Evolutionary conservation across 2,113 vertebrate species (phyloP).

Genomic region (Gambusia affinis): DNA sequence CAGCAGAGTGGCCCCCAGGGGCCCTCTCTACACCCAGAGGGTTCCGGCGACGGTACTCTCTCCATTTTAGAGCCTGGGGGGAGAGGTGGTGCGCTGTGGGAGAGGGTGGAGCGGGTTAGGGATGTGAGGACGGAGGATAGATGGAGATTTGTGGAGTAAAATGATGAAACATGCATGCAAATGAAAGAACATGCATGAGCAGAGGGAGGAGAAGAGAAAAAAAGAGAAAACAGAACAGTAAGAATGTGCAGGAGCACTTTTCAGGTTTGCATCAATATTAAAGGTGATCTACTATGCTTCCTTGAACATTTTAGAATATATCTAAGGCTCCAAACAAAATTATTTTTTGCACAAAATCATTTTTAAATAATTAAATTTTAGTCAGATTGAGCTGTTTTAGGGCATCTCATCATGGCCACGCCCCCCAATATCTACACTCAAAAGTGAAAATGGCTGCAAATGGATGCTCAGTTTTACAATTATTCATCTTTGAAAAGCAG

Average conservation of each 20-base stretch:
- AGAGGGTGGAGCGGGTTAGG: slow-evolving; percentile 1
- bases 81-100: slow-evolving; percentile 92
- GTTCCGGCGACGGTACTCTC: slow-evolving; percentile 93
- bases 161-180: not conserved
- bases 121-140: not conserved
- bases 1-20: slow-evolving; percentile 63
- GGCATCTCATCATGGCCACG: too few species aligned
- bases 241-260: slow-evolving; percentile 15
- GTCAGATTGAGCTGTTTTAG: too few species aligned
- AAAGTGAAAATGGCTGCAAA: too few species aligned
- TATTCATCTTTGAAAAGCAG: too few species aligned
- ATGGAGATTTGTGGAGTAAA: slow-evolving; percentile 8
- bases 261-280: not conserved
- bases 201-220: slow-evolving; percentile 29
- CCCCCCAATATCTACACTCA: too few species aligned
- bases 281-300: too few species aligned
- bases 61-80: slow-evolving; percentile 96
- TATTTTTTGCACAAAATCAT: too few species aligned
- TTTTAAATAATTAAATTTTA: too few species aligned
- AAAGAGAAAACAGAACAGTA: slow-evolving; percentile 36
- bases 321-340: too few species aligned
- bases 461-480: too few species aligned
- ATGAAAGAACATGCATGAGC: slow-evolving; percentile 29
- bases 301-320: too few species aligned
- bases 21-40: slow-evolving; percentile 86